Conservation (phyloP, 2,888 invertebrate genomes). For the Luperina testacea region DNA sequence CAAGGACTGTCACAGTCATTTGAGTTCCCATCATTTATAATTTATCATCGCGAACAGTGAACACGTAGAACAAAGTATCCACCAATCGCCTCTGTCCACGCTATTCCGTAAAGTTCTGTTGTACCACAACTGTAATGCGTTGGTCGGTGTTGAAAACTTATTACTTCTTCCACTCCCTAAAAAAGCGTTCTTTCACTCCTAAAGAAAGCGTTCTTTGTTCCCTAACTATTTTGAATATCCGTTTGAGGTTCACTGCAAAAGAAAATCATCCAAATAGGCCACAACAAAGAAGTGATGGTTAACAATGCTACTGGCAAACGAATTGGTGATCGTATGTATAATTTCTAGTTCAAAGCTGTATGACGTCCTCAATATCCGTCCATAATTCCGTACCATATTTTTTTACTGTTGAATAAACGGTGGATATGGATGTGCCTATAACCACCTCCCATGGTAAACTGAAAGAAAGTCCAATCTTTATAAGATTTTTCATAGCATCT, state of each 20-base stretch:
- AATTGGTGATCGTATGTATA: constrained; percentile 9
- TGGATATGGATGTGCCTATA: background rate
- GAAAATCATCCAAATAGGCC: constrained; percentile 11
- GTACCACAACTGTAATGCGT: background rate
- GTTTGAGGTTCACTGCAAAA: background rate
- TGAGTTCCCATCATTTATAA: constrained; percentile 42
- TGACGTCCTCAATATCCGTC: background rate
- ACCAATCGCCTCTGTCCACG: constrained; percentile 1
- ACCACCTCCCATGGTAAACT: background rate
- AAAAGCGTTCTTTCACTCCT: no score
- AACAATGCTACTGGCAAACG: background rate
- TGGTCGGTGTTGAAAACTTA: constrained; percentile 3
- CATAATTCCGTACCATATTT: background rate
- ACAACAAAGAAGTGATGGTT: background rate
- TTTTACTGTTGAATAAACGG: constrained; percentile 1
- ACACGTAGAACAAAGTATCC: constrained; percentile 8
- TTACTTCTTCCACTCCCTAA: constrained; percentile 8
- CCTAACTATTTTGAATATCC: background rate
- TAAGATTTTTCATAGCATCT: background rate
- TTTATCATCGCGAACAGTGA: constrained; percentile 24
- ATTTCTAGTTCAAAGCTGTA: background rate
- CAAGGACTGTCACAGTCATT: constrained; percentile 33
- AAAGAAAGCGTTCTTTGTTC: constrained; percentile 18
- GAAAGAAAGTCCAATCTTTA: background rate
- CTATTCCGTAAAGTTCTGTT: background rate